Conservation (phyloP, 1,140 invertebrate genomes). For the Leptopilina clavipes region DNA sequence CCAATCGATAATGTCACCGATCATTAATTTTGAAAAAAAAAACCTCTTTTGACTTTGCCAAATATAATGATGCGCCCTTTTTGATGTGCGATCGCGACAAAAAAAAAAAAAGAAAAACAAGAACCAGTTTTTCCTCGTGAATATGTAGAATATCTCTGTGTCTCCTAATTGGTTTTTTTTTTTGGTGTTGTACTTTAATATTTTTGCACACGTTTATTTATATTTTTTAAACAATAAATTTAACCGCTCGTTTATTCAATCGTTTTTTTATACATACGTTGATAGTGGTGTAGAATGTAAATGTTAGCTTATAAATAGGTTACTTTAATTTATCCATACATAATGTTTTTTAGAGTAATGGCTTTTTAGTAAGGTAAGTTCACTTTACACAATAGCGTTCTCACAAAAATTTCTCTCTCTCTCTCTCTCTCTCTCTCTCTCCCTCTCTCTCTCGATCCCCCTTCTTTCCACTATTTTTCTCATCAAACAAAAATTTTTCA, state of each 20-base stretch:
- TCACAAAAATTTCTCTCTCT: constrained; percentile 30
- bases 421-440: neutral
- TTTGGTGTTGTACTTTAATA: constrained; percentile 11
- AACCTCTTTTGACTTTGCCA: constrained; percentile 2
- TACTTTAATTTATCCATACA: constrained; percentile 74
- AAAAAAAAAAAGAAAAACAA: neutral
- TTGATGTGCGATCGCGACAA: neutral
- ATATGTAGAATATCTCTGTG: neutral
- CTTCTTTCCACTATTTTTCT: constrained; percentile 32
- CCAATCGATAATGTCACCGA: constrained; percentile 27
- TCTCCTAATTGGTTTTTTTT: neutral
- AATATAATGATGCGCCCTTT: neutral
- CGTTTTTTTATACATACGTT: constrained; percentile 68
- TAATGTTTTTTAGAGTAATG: constrained; percentile 68
- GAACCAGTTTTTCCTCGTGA: neutral
- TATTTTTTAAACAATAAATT: constrained; percentile 74
- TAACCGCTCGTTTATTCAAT: constrained; percentile 73
- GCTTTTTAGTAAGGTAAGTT: constrained; percentile 66
- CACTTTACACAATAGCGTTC: constrained; percentile 68
- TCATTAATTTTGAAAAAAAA: neutral
- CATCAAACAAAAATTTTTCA: no score
- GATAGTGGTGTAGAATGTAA: constrained; percentile 75
- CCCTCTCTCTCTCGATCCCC: no score
- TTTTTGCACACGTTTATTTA: constrained; percentile 57
- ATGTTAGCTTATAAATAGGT: constrained; percentile 77